phyloP scores from a whole-genome alignment of 2,797 vertebrate genomes.

The Chelon auratus region DNA sequence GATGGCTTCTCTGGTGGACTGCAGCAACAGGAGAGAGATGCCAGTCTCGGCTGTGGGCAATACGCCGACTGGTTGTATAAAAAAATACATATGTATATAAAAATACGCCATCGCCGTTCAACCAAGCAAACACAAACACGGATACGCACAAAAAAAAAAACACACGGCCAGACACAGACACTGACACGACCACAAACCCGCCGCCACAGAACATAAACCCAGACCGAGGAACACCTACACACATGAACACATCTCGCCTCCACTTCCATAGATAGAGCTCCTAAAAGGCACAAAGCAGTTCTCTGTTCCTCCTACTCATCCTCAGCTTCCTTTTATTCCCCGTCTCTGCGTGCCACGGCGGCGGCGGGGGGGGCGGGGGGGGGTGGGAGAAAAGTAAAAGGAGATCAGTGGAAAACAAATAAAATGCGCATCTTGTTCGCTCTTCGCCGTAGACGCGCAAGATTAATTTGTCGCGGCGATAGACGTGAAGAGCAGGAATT shows the following conservation, averaged over 20 bases:
- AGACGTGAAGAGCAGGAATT: conserved; percentile 10
- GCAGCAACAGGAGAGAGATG: conserved; percentile 9
- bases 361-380: conserved; percentile 9
- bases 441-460: conserved; percentile 23
- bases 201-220: conserved; percentile 44
- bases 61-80: conserved; percentile 15
- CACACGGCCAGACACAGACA: conserved; percentile 4
- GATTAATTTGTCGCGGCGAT: conserved; percentile 15
- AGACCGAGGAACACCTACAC: conserved; percentile 35
- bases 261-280: conserved; percentile 57
- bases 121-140: background rate
- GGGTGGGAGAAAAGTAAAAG: background rate
- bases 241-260: conserved; percentile 40
- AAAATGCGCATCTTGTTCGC: conserved; percentile 45
- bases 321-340: conserved; percentile 41
- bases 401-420: conserved; percentile 55
- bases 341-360: conserved; percentile 45
- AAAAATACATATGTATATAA: too few relatives aligned
- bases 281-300: conserved; percentile 64
- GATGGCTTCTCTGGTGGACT: conserved; percentile 27
- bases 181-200: background rate
- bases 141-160: background rate
- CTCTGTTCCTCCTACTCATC: conserved; percentile 63
- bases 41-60: conserved; percentile 2
- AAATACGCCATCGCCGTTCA: background rate